Evolutionary conservation across 2,113 vertebrate genomes (phyloP), one percentile per base, ranked within the genome.

Genomic region (Smithornis capensis): DNA sequence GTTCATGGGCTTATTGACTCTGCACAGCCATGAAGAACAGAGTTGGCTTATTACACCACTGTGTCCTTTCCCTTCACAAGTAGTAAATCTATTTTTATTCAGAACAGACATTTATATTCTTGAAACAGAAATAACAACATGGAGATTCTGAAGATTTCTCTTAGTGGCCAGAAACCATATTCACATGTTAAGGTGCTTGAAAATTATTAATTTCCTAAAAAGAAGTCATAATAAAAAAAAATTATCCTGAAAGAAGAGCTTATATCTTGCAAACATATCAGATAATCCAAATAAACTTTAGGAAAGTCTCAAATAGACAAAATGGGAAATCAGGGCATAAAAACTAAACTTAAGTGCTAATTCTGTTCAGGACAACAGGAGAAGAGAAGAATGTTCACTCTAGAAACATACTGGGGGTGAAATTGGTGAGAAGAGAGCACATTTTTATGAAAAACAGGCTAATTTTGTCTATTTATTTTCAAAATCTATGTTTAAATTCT

Each of bases 251-350:
- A 64, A 83, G 60, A 94, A 83, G 73, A 71, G 74, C 57, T 96
- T 33, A 3, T 96, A 73, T 78, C 71, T 83, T 62, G 57, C 42
- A 88, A 87, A 94, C 23, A 27, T 81, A 68, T 90, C 86, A 96
- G 87, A 80, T 87, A 94, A 94, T 88, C 90, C 81, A 94, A 87
- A 16, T 62, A 76, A 87, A 37, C 87, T 96, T 77, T 83, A 91
- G 37, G 63, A 84, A 96, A 56, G 57, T 90, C 79, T 95, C 86
- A 91, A 52, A 79, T 80, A 77, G 42, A 82, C 49, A 94, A 83
- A 97, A 79, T 2, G 55, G 64, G 62, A 96, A 93, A 94, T 73
- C 19, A 63, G 38, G 35, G 44, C 62, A 28, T 78, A 70, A 88
- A 56, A 87, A 83, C 10, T 55, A 74, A 84, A 92, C 86, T 95